Evolutionary conservation across 92 coral and sea anemone species (phyloP), one percentile per base, ranked within the genome.

Genomic region (Virgularia gustaviana): DNA sequence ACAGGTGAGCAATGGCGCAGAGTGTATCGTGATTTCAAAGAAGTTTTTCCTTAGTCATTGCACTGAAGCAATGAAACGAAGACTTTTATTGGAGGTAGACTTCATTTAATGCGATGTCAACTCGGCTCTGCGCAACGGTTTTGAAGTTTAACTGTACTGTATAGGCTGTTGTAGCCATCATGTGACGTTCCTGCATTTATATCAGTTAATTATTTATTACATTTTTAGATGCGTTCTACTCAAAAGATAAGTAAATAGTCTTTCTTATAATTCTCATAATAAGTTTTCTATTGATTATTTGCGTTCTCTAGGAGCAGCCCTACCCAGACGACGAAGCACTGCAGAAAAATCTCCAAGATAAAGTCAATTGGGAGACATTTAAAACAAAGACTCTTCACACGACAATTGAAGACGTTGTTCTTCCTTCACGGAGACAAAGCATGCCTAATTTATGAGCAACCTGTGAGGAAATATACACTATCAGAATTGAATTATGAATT

Each of bases 1-100:
- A 6, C 79, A 91, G 97, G 95, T 91, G 28, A 91, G 97, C 52
- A 91, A 88, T 71, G 97, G 97, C 9, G 97, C 89, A 9, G 97
- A 91, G 57, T 91, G 97, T 62, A 91, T 91, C 58, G 89, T 89
- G 72, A 91, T 91, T 51, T 91, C 97, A 8, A 91, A 91, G 83
- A 91, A 91, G 44, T 88, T 88, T 39, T 91, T 77, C 51, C 75
- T 91, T 67, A 70, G 77, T 25, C 87, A 91, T 74, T 91, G 97
- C 70, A 85, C 95, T 0, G 97, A 91, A 77, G 90, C 81, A 18
- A 82, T 88, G 79, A 88, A 79, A 68, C 80, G 97, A 33, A 72
- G 89, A 11, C 87, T 90, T 22, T 67, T 90, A 64, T 73, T 85
- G 32, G 81, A 90, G 82, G 97, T 90, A 77, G 70, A n/a, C n/a